phyloP scores from a whole-genome alignment of 2,888 invertebrate species.

The Epicampocera succincta region DNA sequence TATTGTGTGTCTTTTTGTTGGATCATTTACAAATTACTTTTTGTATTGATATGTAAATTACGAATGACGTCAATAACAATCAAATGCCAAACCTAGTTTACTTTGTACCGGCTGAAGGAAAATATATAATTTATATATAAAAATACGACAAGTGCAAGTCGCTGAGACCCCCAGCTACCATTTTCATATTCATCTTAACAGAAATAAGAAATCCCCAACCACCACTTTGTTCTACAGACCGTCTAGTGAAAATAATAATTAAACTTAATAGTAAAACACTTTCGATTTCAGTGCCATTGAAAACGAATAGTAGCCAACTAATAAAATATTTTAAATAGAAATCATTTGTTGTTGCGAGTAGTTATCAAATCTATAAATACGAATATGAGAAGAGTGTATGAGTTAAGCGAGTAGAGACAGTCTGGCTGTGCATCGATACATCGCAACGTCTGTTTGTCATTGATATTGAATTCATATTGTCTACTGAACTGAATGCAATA shows the following conservation, averaged over 20 bases:
- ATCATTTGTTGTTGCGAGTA: slow-evolving; percentile 2
- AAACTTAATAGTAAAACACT: slow-evolving; percentile 48
- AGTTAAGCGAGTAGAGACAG: slow-evolving; percentile 44
- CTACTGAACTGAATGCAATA: not conserved
- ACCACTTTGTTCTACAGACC: not conserved
- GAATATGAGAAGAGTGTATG: slow-evolving; percentile 23
- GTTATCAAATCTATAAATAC: slow-evolving; percentile 1
- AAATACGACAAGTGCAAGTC: slow-evolving; percentile 24
- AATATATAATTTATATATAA: slow-evolving; percentile 7
- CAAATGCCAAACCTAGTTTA: slow-evolving; percentile 59
- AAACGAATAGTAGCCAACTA: slow-evolving; percentile 11
- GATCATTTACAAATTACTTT: slow-evolving; percentile 27
- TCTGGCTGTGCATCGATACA: slow-evolving; percentile 50
- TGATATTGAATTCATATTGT: slow-evolving; percentile 33
- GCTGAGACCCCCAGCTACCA: not conserved
- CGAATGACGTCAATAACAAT: slow-evolving; percentile 56
- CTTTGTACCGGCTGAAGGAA: slow-evolving; percentile 34
- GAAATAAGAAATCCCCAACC: not conserved
- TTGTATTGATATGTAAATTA: slow-evolving; percentile 42
- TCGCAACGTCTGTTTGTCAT: slow-evolving; percentile 53
- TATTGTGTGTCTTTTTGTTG: not conserved
- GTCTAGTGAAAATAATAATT: slow-evolving; percentile 22
- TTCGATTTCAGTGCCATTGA: slow-evolving; percentile 58
- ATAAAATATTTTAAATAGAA: slow-evolving; percentile 25
- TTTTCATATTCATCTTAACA: slow-evolving; percentile 1